Base-by-base conservation (phyloP, 1,140 invertebrate species). In the Drosophila novamexicana region DNA sequence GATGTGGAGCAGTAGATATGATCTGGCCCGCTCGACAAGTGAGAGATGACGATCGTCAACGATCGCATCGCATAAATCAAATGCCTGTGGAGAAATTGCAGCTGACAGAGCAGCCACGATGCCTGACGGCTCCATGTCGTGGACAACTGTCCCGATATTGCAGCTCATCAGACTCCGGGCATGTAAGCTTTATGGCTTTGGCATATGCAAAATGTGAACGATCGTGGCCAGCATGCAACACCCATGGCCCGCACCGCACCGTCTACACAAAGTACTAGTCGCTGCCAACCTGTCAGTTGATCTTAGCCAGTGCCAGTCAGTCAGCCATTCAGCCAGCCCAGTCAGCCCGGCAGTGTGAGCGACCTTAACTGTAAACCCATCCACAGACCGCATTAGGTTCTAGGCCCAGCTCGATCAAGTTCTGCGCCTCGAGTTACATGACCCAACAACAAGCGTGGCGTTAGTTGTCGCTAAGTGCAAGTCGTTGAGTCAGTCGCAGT, bases 401-500 rank as follows among this genome's bases (percentile, higher is more conserved):
- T 69, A 52, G 53, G 57, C 53, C 45, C 44, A 44, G 0, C 1
- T 39, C 52, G 59, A 22, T n/a, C 52, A 18, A 62, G 45, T 65
- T 81, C 54, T 69, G 5, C 3, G 63, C 62, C 71, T 89, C 79
- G 69, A 84, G 85, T 88, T 83, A 83, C 83, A 77, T 80, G 78
- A 59, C 71, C 70, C 53, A 75, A 73, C 54, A 62, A 65, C 71
- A 76, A 83, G 63, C 66, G 76, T 88, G 83, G 83, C 83, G 83
- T 88, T 80, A 88, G 83, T 89, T 80, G 84, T 88, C 79, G 77
- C 83, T 89, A 88, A 88, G 84, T 88, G 84, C 82, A 84, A 59
- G 29, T 63, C 66, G 66, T 70, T 62, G 57, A 73, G 70, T 67
- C 72, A 57, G 47, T 65, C 52, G 34, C 44, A 29, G 29, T 32